Evolutionary conservation across 2,797 vertebrate species (phyloP), one percentile per base, ranked within the genome.

Genomic region (Alauda arvensis): DNA sequence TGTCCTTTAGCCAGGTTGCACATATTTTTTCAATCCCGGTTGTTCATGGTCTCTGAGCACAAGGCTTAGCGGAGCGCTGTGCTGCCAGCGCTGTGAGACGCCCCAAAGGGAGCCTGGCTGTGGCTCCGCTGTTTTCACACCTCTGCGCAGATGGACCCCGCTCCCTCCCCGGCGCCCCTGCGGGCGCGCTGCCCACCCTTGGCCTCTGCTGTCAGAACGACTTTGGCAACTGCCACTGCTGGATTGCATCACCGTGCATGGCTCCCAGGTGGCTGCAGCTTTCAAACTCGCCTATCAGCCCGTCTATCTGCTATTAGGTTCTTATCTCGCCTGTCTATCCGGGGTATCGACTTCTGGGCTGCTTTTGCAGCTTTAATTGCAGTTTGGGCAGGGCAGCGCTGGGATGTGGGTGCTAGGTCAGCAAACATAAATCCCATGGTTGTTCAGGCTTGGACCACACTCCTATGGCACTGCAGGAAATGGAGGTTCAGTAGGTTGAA

Each of bases 201-300:
- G 93, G 89, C 94, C 89, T 80, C 69, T 1, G 8, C 78, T 46
- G 57, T 92, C 89, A 60, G 63, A 92, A 63, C 2, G 34, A 24
- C 88, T 94, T 78, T 88, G 92, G 91, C 93, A 91, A 45, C 82
- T 78, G 88, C 84, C 55, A 11, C 79, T 88, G 82, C 87, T 88
- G 86, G 60, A 88, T 94, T 94, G 88, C 92, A 66, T 94, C 91
- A 83, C 79, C 8, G 7, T 18, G 70, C 20, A 0, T 18, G 65
- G 63, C 84, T 90, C 74, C 79, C 87, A 85, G 90, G 93, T 95
- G 94, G 84, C 88, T 92, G 84, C 92, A 90, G 88, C 89, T 85
- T 89, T 92, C 77, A 53, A 87, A 72, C 78, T 84, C 1, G 4
- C 70, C 74, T 70, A 10, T 91, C 88, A n/a, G 79, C 68, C 80